Evolutionary conservation across 2,113 vertebrate species (phyloP), one percentile per base, ranked within the genome.

Genomic region (Bambusicola thoracicus): DNA sequence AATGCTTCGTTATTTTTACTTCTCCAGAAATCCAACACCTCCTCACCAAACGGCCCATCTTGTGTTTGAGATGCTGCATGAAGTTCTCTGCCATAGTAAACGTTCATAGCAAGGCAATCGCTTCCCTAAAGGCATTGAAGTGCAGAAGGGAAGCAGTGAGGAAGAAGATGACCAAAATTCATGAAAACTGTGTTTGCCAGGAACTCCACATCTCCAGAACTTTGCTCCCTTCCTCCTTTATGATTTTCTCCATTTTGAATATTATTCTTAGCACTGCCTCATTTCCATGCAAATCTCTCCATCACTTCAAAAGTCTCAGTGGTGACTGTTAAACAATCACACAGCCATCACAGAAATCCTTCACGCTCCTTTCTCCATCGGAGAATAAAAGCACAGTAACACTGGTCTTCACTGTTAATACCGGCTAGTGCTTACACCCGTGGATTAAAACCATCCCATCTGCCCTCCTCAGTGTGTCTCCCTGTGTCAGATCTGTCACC

Each of bases 361-460:
- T 44, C 53, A 81, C 65, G 73, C 80, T 66, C 56, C 53, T 92
- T 92, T 89, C 51, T 91, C 89, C 85, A 86, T 51, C 78, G 66
- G 90, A 94, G 41, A 46, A 68, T 8, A 4, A 75, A 40, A 77
- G 19, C 61, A n/a, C n/a, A n/a, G n/a, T n/a, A n/a, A n/a, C n/a
- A n/a, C 87, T 92, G 76, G 67, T 16, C 88, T 70, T 91, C 36
- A n/a, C 66, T 83, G 75, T 86, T 78, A 85, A 67, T 84, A 75
- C 70, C 20, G 48, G 51, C 67, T 34, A 8, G 20, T 5, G 5
- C 58, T 88, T 84, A 96, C 68, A 75, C 21, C 27, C 62, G 82
- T 44, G 58, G 83, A 96, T 90, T 90, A 96, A 97, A 97, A 59
- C 49, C 93, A 75, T 65, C 41, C 83, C 56, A 61, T 53, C 62